These are phyloP conservation scores for Pelusios castaneus DNA, from an alignment of 2,113 vertebrate genomes.

Conservation along the genomic window DNA sequence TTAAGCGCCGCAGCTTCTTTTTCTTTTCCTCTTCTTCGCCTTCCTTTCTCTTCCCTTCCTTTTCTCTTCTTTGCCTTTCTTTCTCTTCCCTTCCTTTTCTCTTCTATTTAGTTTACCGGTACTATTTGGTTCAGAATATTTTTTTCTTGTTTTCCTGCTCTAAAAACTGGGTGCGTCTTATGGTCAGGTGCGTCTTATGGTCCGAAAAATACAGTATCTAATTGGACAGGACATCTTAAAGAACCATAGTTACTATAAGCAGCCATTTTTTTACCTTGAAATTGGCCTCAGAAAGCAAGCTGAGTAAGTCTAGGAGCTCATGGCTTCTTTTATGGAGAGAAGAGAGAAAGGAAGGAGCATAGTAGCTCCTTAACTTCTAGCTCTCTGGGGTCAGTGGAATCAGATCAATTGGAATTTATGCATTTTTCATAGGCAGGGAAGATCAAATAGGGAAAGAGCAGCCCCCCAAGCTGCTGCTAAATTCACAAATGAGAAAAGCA, in stretches of 20 bases:
- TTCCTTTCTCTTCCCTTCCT: too few species aligned
- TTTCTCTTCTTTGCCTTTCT: too few species aligned
- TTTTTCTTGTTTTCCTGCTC: too few species aligned
- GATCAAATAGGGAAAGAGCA: neutral
- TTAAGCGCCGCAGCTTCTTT: too few species aligned
- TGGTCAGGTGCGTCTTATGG: too few species aligned
- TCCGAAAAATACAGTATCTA: too few species aligned
- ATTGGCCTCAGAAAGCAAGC: neutral
- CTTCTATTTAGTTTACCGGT: too few species aligned
- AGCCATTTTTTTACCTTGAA: neutral
- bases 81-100: too few species aligned
- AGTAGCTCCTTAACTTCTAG: neutral
- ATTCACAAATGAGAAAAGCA: neutral
- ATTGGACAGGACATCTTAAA: neutral
- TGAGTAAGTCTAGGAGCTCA: slow-evolving; percentile 3
- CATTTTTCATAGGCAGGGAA: neutral
- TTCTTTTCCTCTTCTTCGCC: too few species aligned
- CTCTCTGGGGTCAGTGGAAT: neutral
- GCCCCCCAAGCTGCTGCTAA: neutral
- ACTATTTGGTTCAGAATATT: too few species aligned
- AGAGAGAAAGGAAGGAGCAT: neutral
- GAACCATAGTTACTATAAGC: neutral
- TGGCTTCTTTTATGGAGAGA: neutral
- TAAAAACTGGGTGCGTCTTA: too few species aligned
- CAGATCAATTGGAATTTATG: neutral